A percentile compares a stretch with the other conserved stretches of the same genome.
These are phyloP conservation scores for Pangasius sanitwongsei DNA, from an alignment of 2,797 vertebrate species.

Conservation along the genomic window DNA sequence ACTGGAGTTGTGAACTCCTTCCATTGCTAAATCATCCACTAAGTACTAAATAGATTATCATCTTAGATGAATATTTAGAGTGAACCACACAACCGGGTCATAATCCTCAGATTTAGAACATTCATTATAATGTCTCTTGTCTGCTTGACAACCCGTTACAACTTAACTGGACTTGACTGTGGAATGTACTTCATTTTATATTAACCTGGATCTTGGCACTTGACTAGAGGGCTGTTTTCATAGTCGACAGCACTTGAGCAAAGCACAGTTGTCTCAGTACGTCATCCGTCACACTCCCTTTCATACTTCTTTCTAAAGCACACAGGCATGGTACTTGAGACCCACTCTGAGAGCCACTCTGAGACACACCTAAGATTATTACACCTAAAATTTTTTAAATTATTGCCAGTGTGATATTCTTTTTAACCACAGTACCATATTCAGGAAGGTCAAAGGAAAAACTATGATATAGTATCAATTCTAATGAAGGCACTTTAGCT, in stretches of 20 bases:
- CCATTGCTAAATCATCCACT: background rate
- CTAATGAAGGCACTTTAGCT: background rate
- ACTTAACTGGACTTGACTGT: background rate
- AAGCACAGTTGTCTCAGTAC: background rate
- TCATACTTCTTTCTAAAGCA: slow-evolving; percentile 1
- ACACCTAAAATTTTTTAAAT: background rate
- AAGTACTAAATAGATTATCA: background rate
- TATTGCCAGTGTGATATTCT: background rate
- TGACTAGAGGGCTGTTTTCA: slow-evolving; percentile 28
- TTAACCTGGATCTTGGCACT: slow-evolving; percentile 31
- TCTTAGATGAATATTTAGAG: background rate
- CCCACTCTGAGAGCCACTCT: background rate
- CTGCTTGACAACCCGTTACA: background rate
- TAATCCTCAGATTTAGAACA: background rate
- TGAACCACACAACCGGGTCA: background rate
- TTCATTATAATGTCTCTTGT: slow-evolving; percentile 1
- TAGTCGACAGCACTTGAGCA: background rate
- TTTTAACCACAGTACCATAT: background rate
- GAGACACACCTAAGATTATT: background rate
- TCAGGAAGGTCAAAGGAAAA: background rate
- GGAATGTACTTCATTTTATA: slow-evolving; percentile 33
- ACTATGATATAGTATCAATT: background rate
- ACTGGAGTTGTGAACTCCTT: background rate
- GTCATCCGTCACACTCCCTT: slow-evolving; percentile 29
- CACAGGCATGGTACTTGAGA: background rate